A percentile compares a stretch with the other conserved stretches of the same genome.
phyloP scores from a whole-genome alignment of 2,113 vertebrate species.

The Corydoras sp. region DNA sequence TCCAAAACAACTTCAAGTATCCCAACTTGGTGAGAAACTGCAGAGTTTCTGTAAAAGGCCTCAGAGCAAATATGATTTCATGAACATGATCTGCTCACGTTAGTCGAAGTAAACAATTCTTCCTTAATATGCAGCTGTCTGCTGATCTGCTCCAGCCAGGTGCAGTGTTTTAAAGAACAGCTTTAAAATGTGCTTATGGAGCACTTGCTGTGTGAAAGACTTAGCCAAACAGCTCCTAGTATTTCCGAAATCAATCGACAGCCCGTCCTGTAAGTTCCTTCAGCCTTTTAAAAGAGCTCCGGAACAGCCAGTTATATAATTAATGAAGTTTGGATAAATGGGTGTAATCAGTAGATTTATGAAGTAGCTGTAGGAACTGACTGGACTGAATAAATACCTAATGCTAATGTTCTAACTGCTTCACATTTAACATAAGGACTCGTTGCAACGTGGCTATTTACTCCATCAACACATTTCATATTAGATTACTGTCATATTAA shows the following conservation, averaged over 20 bases:
- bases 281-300: slow-evolving; percentile 2
- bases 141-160: not conserved
- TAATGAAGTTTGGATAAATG: slow-evolving; percentile 13
- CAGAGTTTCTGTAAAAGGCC: too few relatives aligned
- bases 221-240: slow-evolving; percentile 25
- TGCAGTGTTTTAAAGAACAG: slow-evolving; percentile 13
- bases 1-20: too few relatives aligned
- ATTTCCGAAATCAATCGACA: slow-evolving; percentile 33
- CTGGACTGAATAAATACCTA: not conserved
- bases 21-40: too few relatives aligned
- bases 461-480: too few relatives aligned
- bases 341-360: slow-evolving; percentile 23
- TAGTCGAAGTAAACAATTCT: too few relatives aligned
- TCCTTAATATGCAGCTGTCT: too few relatives aligned
- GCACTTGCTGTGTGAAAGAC: slow-evolving; percentile 24
- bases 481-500: too few relatives aligned
- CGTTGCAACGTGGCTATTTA: too few relatives aligned
- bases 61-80: too few relatives aligned
- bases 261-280: slow-evolving; percentile 13
- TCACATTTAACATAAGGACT: too few relatives aligned
- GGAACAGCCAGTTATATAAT: slow-evolving; percentile 18
- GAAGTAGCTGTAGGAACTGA: not conserved
- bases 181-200: slow-evolving; percentile 32
- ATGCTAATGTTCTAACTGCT: too few relatives aligned
- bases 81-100: too few relatives aligned